A percentile compares a stretch with the other conserved stretches of the same genome.
phyloP scores from a whole-genome alignment of 2,888 invertebrate species.

The Tenodera sinensis region DNA sequence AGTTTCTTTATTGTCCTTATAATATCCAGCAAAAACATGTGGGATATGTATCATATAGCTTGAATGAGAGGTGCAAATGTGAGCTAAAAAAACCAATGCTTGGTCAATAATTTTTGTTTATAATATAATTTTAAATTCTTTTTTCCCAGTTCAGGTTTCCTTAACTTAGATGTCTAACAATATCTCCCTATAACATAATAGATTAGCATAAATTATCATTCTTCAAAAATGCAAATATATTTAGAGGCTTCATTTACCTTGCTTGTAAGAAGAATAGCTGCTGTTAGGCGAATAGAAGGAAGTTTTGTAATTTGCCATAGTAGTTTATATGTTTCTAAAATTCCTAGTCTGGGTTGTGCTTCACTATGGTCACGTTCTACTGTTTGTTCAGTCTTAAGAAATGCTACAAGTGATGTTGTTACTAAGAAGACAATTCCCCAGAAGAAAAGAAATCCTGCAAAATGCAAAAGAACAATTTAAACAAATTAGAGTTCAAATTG shows the following conservation, averaged over 20 bases:
- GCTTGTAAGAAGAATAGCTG: constrained; percentile 79
- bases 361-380: constrained; percentile 35
- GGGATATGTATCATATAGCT: too few species aligned
- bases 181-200: too few species aligned
- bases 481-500: neutral
- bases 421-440: constrained; percentile 92
- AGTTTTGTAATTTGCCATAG: constrained; percentile 79
- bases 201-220: too few species aligned
- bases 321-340: constrained; percentile 60
- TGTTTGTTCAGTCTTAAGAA: constrained; percentile 80
- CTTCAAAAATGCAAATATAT: too few species aligned
- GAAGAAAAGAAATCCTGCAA: constrained; percentile 80
- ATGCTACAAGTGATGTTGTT: constrained; percentile 82
- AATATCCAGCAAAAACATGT: too few species aligned
- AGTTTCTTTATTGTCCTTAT: too few species aligned
- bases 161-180: too few species aligned
- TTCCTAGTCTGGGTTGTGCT: constrained; percentile 28
- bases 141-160: too few species aligned
- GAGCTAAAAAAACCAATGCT: neutral
- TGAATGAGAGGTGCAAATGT: too few species aligned
- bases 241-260: constrained; percentile 68
- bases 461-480: constrained; percentile 16
- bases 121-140: too few species aligned
- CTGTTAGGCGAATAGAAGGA: constrained; percentile 74
- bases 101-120: neutral